phyloP scores from a whole-genome alignment of 2,113 vertebrate species.

The Tetrao urogallus region DNA sequence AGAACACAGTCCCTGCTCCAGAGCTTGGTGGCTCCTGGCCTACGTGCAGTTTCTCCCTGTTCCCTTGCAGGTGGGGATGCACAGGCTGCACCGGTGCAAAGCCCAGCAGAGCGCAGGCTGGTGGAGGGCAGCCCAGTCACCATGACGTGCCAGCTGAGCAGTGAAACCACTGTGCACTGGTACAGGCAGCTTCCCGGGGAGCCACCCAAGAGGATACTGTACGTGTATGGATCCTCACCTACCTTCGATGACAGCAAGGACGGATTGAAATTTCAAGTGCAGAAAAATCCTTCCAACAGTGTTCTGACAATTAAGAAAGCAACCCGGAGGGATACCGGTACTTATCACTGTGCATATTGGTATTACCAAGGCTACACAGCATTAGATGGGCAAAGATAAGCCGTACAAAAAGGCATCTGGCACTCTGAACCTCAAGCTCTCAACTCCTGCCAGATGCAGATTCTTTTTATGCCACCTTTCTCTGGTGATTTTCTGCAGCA shows the following conservation, averaged over 20 bases:
- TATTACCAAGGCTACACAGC: fast-evolving
- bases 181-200: no score
- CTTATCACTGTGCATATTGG: neutral
- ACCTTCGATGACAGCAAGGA: no score
- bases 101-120: fast-evolving
- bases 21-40: neutral
- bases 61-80: neutral
- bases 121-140: neutral
- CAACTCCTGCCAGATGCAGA: neutral
- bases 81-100: neutral
- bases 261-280: no score
- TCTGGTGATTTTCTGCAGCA: neutral
- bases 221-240: no score
- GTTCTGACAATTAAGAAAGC: no score
- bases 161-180: fast-evolving
- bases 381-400: neutral
- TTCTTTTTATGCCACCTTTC: neutral
- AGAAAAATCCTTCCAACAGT: no score
- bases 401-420: neutral
- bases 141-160: fast-evolving
- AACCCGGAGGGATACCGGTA: no score
- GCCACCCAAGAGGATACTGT: no score
- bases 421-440: neutral
- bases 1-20: neutral
- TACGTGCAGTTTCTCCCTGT: neutral